These are phyloP conservation scores for Antennarius maculatus DNA, from an alignment of 2,797 vertebrate species.

Conservation along the genomic window DNA sequence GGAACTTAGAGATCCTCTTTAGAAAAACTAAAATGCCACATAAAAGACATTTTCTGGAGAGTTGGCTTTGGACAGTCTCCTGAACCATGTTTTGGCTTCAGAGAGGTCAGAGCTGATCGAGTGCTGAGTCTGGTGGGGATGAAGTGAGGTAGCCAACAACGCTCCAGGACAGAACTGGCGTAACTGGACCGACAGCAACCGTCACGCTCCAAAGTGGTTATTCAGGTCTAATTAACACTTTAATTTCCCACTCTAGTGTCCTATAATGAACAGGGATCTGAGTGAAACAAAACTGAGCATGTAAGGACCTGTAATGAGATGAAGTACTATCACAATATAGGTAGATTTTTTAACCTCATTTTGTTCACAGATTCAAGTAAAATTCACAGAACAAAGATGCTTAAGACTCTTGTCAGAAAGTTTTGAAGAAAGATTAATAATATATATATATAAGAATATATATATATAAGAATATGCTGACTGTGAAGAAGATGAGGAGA, in stretches of 20 bases:
- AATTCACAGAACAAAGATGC: neutral
- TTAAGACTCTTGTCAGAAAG: conserved; percentile 47
- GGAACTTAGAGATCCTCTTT: neutral
- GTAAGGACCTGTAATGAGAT: too few relatives aligned
- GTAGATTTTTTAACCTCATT: too few relatives aligned
- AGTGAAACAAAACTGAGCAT: neutral
- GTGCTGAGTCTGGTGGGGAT: neutral
- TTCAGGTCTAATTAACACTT: too few relatives aligned
- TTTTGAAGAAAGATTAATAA: conserved; percentile 18
- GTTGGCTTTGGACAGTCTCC: neutral
- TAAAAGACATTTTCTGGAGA: neutral
- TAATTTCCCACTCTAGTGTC: neutral
- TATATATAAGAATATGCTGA: too few relatives aligned
- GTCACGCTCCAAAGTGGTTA: too few relatives aligned
- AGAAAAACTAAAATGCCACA: neutral
- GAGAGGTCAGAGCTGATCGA: conserved; percentile 4
- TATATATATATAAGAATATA: neutral
- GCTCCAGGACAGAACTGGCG: conserved; percentile 1
- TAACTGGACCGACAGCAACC: neutral
- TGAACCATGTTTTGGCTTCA: neutral
- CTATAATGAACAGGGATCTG: neutral
- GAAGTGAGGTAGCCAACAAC: conserved; percentile 21
- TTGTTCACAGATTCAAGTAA: neutral
- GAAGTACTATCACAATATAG: too few relatives aligned
- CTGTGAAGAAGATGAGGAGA: neutral